Percentiles rank a stretch among this genome's conserved stretches.
phyloP scores from a whole-genome alignment of 1,140 invertebrate genomes.

The Zaprionus kolodkinae region DNA sequence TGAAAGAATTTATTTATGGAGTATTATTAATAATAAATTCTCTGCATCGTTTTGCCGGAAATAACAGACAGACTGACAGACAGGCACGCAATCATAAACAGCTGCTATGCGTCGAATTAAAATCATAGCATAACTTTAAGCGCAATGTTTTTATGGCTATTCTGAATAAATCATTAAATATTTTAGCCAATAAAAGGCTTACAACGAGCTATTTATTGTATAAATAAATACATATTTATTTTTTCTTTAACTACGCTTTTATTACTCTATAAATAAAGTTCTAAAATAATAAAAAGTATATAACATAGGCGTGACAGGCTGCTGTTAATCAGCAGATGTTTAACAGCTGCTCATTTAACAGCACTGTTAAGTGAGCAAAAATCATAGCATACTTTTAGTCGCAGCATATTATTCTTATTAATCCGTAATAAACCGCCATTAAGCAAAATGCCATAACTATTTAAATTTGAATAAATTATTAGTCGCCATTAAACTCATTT shows the following conservation, averaged over 20 bases:
- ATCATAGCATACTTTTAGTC: background rate
- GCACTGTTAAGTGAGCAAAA: background rate
- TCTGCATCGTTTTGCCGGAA: background rate
- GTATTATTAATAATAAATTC: background rate
- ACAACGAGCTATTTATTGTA: background rate
- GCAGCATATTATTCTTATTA: background rate
- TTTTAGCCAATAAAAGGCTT: background rate
- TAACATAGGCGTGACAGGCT: background rate
- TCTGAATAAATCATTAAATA: background rate
- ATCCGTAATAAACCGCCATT: background rate
- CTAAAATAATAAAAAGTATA: too few species aligned
- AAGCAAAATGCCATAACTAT: background rate
- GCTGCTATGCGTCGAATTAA: background rate
- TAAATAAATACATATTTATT: background rate
- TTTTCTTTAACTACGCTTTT: background rate
- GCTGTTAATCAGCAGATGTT: background rate
- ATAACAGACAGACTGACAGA: background rate
- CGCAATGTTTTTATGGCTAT: background rate
- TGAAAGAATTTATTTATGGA: too few species aligned
- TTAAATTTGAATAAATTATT: conserved; percentile 3
- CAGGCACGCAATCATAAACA: background rate
- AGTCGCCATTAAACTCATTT: background rate
- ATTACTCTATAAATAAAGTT: too few species aligned
- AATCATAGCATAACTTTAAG: conserved; percentile 19
- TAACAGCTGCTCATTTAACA: background rate